Percentiles rank a stretch among this genome's conserved stretches.
Evolutionary conservation across 1,140 invertebrate species (phyloP).

Genomic region (Trichonephila clavata): DNA sequence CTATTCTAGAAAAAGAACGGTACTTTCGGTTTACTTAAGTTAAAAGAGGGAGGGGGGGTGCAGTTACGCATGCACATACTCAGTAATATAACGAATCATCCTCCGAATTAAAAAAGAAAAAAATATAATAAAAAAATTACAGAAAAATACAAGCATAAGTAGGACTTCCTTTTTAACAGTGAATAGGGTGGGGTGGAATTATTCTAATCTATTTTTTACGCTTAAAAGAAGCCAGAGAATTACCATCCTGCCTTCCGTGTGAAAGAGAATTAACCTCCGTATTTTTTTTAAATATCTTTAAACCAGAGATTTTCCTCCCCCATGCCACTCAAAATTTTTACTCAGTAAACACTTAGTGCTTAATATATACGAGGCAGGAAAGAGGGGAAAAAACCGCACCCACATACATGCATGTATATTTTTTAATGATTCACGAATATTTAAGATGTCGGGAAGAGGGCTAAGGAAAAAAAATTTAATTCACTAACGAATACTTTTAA

Average conservation of each 20-base stretch:
- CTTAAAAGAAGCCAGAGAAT: slow-evolving; percentile 44
- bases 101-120: not conserved
- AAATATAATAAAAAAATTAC: not conserved
- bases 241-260: slow-evolving; percentile 52
- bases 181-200: slow-evolving; percentile 33
- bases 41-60: not conserved
- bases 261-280: slow-evolving; percentile 11
- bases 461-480: slow-evolving; percentile 25
- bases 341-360: slow-evolving; percentile 38
- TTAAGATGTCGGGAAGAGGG: slow-evolving; percentile 10
- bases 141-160: slow-evolving; percentile 35
- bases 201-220: slow-evolving; percentile 63
- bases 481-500: slow-evolving; percentile 69
- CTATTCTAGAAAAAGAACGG: not conserved
- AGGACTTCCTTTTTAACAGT: slow-evolving; percentile 61
- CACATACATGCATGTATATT: slow-evolving; percentile 10
- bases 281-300: not conserved
- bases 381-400: not conserved
- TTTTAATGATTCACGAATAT: slow-evolving; percentile 38
- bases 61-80: not conserved
- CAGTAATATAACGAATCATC: not conserved
- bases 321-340: slow-evolving; percentile 38
- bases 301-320: not conserved
- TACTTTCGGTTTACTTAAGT: not conserved
- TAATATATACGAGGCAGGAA: slow-evolving; percentile 4